Evolutionary conservation across 1,140 invertebrate species (phyloP).

Genomic region (Apocrypta bakeri): DNA sequence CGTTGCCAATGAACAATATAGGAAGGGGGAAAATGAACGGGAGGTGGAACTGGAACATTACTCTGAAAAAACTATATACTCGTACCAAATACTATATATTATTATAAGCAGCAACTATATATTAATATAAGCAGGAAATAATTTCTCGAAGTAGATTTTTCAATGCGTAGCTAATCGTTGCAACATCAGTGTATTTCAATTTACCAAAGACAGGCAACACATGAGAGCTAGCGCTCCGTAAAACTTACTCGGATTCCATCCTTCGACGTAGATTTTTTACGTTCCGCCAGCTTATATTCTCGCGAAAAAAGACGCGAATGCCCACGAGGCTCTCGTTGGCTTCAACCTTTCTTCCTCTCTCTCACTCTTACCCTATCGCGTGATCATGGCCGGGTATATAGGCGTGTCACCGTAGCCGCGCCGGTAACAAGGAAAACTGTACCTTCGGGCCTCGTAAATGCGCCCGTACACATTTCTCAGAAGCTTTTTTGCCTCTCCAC

Average conservation of each 20-base stretch:
- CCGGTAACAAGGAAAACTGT: slow-evolving; percentile 33
- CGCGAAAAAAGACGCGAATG: slow-evolving; percentile 11
- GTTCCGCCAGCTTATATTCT: neutral
- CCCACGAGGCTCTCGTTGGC: slow-evolving; percentile 14
- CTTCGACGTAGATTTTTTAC: slow-evolving; percentile 13
- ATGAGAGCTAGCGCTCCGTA: neutral
- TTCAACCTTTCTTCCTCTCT: neutral
- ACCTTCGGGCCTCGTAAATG: slow-evolving; percentile 46
- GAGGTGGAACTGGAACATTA: too few relatives aligned
- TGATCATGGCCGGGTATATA: neutral
- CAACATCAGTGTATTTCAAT: neutral
- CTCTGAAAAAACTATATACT: too few relatives aligned
- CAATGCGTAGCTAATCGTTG: neutral
- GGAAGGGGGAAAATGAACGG: too few relatives aligned
- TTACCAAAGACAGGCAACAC: neutral
- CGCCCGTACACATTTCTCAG: slow-evolving; percentile 12
- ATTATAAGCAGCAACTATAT: too few relatives aligned
- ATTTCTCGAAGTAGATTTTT: neutral
- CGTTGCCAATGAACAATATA: too few relatives aligned
- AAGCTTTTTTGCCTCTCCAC: neutral
- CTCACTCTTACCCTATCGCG: neutral
- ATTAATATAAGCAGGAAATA: too few relatives aligned
- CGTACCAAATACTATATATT: too few relatives aligned
- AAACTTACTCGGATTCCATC: neutral
- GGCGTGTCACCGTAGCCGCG: neutral